Evolutionary conservation across 1,140 invertebrate species (phyloP), one percentile per base, ranked within the genome.

Genomic region (Bathynomus jamesi): DNA sequence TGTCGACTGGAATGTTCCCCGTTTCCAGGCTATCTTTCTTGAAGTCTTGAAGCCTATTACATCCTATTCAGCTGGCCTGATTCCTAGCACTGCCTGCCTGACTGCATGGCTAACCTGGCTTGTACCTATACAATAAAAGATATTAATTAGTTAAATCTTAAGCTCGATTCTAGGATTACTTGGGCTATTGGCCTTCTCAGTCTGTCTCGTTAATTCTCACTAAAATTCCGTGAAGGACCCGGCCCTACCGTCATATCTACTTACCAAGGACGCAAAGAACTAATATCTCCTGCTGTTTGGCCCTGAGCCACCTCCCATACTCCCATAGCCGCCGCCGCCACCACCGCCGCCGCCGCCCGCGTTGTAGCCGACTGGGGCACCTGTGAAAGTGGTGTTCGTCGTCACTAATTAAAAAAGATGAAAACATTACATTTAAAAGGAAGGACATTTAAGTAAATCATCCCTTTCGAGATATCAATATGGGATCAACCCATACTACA

Each of bases 111-210:
- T 53, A 53, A 53, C 40, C 40, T 53, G 40, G 40, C 21, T 53
- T 53, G 40, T 53, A 53, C 40, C 40, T 53, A 53, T 53, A 53
- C 40, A 53, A 53, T 53, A 53, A 53, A 53, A 53, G 40, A 53
- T 53, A 53, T 17, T 53, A n/a, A 53, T 53, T 53, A 53, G 40
- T 53, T 5, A 53, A 11, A 53, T 53, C 40, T 53, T 53, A 53
- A 53, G 40, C 13, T 11, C 40, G 21, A 3, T 17, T 53, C 21
- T 3, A 53, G 21, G 21, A 53, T 21, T 2, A 53, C 21, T 5
- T 53, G 40, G 40, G 11, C 21, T 21, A 17, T 53, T 53, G 40
- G 40, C 40, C 21, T 53, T 53, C 40, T 53, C 40, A 53, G 40
- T 53, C 13, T 53, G 40, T 53, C 40, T 53, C 21, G 40, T 2